Base-by-base conservation (phyloP, 2,113 vertebrate species). In the Hyla sarda region DNA sequence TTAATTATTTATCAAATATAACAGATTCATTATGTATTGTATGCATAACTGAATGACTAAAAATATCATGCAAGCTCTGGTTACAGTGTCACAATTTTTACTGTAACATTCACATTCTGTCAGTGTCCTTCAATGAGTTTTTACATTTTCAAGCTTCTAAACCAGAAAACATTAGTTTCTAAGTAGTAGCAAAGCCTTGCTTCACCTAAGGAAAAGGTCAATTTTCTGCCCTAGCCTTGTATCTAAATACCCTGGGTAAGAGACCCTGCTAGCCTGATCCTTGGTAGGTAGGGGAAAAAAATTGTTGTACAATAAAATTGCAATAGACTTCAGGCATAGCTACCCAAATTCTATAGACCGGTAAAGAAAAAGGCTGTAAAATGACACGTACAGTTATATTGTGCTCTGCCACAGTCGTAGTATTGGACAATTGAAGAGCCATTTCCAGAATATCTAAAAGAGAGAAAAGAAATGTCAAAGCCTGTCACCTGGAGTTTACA, bases 331-430 rank as follows among this genome's bases (percentile, higher is more conserved):
- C 6, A 58, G 9, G 13, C 56, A 58, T n/a, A n/a, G n/a, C 3
- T 58, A 58, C n/a, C 54, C 19, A 0, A 58, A 58, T 58, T 1
- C 23, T 14, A 58, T 23, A 62, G 9, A 28, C 25, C 2, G 1
- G 4, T 62, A 62, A 62, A 25, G 58, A 5, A 11, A 62, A 62
- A 62, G 2, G n/a, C 10, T 28, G 23, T 41, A 41, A 67, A 65
- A 9, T 56, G 48, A 62, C 48, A 79, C 84, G 10, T 71, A 86
- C 84, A 10, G 75, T 54, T 41, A 86, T 34, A 19, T 86, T 86
- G n/a, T 19, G 2, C 30, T 75, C 84, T 45, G 45, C 67, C 17
- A 37, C n/a, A 37, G 13, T 21, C 17, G 30, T 76, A 13, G 17
- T 28, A 23, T 48, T 54, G 19, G 9, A 19, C 19, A 79, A 23